Base-by-base conservation (phyloP, 2,888 invertebrate genomes). In the Amblyjoppa proteus region DNA sequence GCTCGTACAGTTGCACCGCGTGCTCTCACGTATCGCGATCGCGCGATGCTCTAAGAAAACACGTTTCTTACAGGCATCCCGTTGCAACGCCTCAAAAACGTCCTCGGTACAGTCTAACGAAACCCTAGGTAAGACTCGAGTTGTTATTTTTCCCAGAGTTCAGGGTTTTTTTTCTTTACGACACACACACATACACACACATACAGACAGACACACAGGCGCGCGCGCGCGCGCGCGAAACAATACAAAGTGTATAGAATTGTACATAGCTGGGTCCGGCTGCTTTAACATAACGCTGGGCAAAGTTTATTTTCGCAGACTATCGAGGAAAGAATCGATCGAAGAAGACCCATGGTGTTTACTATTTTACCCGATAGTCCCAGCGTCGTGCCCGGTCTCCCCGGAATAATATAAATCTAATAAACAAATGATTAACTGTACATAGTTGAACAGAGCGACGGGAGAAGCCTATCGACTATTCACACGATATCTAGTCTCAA, bases 1-100 rank as follows among this genome's bases (percentile, higher is more conserved):
- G 97, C 71, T 96, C 97, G 45, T 98, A 98, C 94, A 97, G 98
- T 49, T 98, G 98, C 92, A 96, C 97, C 86, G 97, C 97, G 0
- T 98, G 98, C 94, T 96, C 97, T 0, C 98, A 98, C 93, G 98
- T 98, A 56, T 98, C 98, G 58, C 95, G 98, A 86, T 98, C 98
- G 77, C 95, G 98, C 84, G 98, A 98, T 93, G 98, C 98, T 41
- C 94, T 98, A 76, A 95, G 98, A 87, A 98, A 98, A 93, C 98
- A 98, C 92, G 97, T 98, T 58, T 98, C 98, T 0, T 98, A 98
- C 91, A 94, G 98, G 78, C 98, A 98, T 94, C 97, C 97, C 7
- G 96, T 95, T 91, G 91, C 95, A 90, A 90, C 94, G 88, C 90
- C 94, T 88, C 90, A 94, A 93, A 93, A 95, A 94, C 92, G 93